These are phyloP conservation scores for Eupeodes latifasciatus DNA, from an alignment of 2,888 invertebrate species.

Conservation along the genomic window DNA sequence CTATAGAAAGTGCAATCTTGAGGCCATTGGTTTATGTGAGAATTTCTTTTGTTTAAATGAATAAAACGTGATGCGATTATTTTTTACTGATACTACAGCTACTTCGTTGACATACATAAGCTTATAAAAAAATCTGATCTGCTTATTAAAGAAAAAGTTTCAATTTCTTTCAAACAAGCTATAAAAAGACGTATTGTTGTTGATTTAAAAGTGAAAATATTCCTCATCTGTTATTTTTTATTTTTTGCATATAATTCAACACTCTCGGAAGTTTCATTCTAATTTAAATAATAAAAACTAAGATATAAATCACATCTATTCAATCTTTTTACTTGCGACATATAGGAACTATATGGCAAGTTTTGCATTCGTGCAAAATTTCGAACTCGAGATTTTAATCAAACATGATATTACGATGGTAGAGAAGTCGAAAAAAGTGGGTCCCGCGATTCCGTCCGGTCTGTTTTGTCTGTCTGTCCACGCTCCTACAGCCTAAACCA, in stretches of 20 bases:
- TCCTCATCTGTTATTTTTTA: conserved; percentile 8
- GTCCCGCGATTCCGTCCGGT: too few species aligned
- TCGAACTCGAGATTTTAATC: too few species aligned
- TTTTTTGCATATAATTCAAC: conserved; percentile 10
- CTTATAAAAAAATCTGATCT: conserved; percentile 26
- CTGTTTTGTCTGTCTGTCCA: too few species aligned
- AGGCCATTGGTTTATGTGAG: conserved; percentile 62
- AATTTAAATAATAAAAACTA: conserved; percentile 1
- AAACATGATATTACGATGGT: too few species aligned
- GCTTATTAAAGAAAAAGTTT: conserved; percentile 33
- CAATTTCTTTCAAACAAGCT: conserved; percentile 37
- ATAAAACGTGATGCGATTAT: conserved; percentile 57
- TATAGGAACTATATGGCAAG: too few species aligned
- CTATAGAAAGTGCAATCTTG: conserved; percentile 63
- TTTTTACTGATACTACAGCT: conserved; percentile 31
- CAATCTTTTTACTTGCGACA: too few species aligned
- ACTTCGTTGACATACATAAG: conserved; percentile 47
- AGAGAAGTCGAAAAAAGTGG: too few species aligned
- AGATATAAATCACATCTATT: neutral
- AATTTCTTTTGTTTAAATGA: conserved; percentile 64
- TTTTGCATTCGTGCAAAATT: too few species aligned
- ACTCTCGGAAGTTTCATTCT: neutral
- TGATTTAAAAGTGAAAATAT: conserved; percentile 40
- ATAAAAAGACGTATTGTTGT: conserved; percentile 30
- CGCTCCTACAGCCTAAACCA: too few species aligned